Percentiles rank a stretch among this genome's conserved stretches.
Conservation (phyloP, 2,113 vertebrate genomes). For the Antechinus flavipes region DNA sequence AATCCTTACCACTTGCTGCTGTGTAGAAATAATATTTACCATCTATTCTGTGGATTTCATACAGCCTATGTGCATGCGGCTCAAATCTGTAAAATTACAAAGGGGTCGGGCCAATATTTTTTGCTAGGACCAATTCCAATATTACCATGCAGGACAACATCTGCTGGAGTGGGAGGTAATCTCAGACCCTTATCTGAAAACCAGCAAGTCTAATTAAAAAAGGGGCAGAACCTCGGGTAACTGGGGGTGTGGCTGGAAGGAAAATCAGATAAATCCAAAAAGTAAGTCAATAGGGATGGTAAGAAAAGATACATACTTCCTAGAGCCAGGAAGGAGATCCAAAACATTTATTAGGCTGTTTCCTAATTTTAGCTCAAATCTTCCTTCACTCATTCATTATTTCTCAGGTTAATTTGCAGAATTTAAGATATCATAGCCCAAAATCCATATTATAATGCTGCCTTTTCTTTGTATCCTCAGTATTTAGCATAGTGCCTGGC, state of each 20-base stretch:
- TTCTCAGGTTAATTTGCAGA: neutral
- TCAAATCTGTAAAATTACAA: neutral
- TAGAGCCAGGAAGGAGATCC: neutral
- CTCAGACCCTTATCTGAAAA: neutral
- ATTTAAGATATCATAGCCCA: neutral
- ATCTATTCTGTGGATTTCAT: neutral
- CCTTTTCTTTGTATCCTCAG: neutral
- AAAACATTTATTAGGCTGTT: neutral
- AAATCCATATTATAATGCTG: neutral
- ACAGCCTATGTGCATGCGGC: neutral
- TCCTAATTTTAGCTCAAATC: neutral
- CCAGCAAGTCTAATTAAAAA: neutral
- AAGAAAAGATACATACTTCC: neutral
- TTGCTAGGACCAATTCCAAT: neutral
- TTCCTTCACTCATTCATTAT: constrained; percentile 7
- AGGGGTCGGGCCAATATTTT: neutral
- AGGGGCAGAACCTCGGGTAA: neutral
- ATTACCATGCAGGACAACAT: neutral
- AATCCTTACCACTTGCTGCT: neutral
- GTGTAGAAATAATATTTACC: neutral
- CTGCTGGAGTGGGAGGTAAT: neutral
- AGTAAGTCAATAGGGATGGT: neutral
- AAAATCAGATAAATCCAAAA: neutral
- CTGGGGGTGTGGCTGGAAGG: constrained; percentile 1
- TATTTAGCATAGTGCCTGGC: neutral